These are phyloP conservation scores for Oryzias dopingdopingensis DNA, from an alignment of 2,797 vertebrate species.

Conservation along the genomic window DNA sequence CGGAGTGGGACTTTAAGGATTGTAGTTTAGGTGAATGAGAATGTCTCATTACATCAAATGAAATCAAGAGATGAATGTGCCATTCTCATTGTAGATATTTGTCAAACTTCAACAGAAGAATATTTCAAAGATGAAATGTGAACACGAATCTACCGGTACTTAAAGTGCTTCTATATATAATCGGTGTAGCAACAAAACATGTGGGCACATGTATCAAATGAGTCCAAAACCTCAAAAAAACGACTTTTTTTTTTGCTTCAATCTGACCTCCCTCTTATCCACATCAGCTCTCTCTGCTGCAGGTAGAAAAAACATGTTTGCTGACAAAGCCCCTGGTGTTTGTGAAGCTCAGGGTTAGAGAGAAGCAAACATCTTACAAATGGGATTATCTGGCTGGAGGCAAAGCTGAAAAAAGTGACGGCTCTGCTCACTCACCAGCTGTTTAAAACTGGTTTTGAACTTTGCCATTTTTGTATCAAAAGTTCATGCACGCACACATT, in stretches of 20 bases:
- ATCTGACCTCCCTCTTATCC: conserved; percentile 24
- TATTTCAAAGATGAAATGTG: too few relatives aligned
- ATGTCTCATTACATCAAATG: too few relatives aligned
- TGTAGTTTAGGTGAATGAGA: too few relatives aligned
- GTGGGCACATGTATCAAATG: conserved; percentile 14
- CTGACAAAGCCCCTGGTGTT: conserved; percentile 32
- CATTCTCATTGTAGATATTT: too few relatives aligned
- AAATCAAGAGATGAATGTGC: too few relatives aligned
- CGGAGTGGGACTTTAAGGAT: too few relatives aligned
- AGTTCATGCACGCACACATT: too few relatives aligned
- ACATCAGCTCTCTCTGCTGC: conserved; percentile 47
- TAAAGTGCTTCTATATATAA: too few relatives aligned
- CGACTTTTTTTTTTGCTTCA: conserved; percentile 28
- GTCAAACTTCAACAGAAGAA: too few relatives aligned
- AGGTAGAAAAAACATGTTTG: conserved; percentile 50
- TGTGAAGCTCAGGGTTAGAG: conserved; percentile 7
- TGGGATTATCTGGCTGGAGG: conserved; percentile 17
- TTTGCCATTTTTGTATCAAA: too few relatives aligned
- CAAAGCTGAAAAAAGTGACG: conserved; percentile 17
- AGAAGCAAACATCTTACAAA: conserved; percentile 27
- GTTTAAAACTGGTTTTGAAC: too few relatives aligned
- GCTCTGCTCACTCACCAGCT: conserved; percentile 3
- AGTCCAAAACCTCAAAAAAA: background rate
- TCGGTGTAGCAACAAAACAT: background rate
- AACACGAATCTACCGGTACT: too few relatives aligned